Base-by-base conservation (phyloP, 2,797 vertebrate genomes). In the Esox masquinongy region DNA sequence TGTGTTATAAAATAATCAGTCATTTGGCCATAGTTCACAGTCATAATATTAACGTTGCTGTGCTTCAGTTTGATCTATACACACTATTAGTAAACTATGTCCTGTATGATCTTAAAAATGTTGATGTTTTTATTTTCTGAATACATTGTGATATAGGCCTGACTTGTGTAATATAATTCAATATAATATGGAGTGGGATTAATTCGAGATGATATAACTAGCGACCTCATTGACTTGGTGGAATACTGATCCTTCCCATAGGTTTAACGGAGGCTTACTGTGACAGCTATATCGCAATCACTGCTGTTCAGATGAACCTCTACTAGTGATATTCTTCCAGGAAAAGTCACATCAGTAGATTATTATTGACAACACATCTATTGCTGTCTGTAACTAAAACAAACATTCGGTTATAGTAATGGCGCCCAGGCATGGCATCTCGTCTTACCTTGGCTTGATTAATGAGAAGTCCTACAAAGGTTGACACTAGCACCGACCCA, bases 391-490 rank as follows among this genome's bases (percentile, higher is more conserved):
- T 24, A 61, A 61, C 56, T 61, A 11, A 61, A 26, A 34, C 64
- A 67, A 67, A 8, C 29, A 67, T 31, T 29, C 63, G 26, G 31
- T 36, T 29, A 9, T 53, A 9, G 9, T 50, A 36, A 19, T 16
- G 69, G 49, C 50, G 26, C 36, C 17, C 39, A 71, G 71, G 72
- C 22, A 36, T 71, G 56, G 24, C 3, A 2, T 3, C 0, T 12
- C 47, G 2, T 4, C 0, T 11, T 49, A 98, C 97, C 97, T 97
- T 98, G 83, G 95, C 96, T 91, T 97, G 96, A 93, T 97, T 96
- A 80, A 98, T 96, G 79, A 98, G 94, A 34, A 98, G 94, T 86
- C 96, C 95, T 66, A 97, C 94, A 88, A 98, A 96, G 75, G 95
- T 92, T 34, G 95, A 95, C 78, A 94, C 93, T 88, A 97, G 94